Base-by-base conservation (phyloP, 1,140 invertebrate genomes). In the Dysdera silvatica region DNA sequence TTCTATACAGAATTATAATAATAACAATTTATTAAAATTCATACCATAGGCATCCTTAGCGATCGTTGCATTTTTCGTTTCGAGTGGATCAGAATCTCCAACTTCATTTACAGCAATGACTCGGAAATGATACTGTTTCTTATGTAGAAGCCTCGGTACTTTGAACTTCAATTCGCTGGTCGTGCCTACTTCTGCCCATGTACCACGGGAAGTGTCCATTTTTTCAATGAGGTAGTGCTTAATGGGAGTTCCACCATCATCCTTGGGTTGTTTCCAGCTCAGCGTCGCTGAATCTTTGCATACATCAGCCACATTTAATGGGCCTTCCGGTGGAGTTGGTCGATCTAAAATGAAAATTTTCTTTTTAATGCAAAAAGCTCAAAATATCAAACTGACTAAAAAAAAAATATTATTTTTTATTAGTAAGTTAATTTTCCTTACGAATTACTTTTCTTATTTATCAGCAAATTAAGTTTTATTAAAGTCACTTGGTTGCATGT, bases 91-190 rank as follows among this genome's bases (percentile, higher is more conserved):
- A n/a, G 93, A 95, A 77, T 95, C 91, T 31, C 96, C 96, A 79
- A 98, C 91, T 70, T 91, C 91, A 74, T 99, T 99, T 10, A 97
- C 79, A 12, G 96, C 96, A 71, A 94, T 95, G 3, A 99, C 95
- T 57, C 95, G 83, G 85, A 99, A 99, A 79, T 96, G 91, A 76
- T 99, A 99, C 7, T 29, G 29, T n/a, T 66, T 91, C 57, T 94
- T 95, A 61, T 92, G 88, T 60, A 87, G 88, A 29, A 95, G 75
- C 18, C 89, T 89, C 57, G 87, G 85, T 0, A 95, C 90, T 76
- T 89, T 87, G 82, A 91, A 86, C 75, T 93, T 89, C 5, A 90
- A 87, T 24, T 85, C 84, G 59, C 82, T 79, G 20, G 85, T 85
- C 75, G 87, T 88, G 41, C 88, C 91, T 47, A 91, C 87, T 28